A percentile compares a stretch with the other conserved stretches of the same genome.
phyloP scores from a whole-genome alignment of 2,797 vertebrate species.

The Catharus ustulatus region DNA sequence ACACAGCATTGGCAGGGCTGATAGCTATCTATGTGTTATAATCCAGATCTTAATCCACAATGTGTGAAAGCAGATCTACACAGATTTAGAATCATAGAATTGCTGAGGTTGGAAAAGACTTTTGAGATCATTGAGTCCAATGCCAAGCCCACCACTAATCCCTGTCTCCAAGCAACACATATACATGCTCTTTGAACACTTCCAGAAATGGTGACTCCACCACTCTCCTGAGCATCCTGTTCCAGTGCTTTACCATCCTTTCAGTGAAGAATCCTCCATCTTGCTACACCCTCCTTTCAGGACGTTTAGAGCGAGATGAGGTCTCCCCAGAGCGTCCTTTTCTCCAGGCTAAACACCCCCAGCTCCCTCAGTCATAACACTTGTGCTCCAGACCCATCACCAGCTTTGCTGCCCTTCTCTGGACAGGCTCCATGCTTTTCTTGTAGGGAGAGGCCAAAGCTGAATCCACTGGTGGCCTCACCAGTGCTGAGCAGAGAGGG shows the following conservation, averaged over 20 bases:
- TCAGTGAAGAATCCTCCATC: neutral
- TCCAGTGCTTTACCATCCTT: neutral
- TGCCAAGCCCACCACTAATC: rapidly evolving
- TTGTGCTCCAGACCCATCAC: neutral
- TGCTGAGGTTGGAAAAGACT: neutral
- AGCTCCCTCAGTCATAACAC: neutral
- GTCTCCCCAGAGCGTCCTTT: neutral
- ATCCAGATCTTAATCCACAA: neutral
- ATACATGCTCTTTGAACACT: rapidly evolving
- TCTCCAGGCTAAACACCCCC: neutral
- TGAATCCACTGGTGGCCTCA: rapidly evolving
- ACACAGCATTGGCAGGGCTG: neutral
- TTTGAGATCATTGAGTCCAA: neutral
- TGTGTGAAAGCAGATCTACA: neutral
- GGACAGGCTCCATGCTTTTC: rapidly evolving
- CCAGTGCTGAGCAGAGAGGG: too few relatives aligned
- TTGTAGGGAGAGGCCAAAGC: neutral
- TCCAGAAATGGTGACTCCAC: neutral
- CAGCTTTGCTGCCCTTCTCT: neutral
- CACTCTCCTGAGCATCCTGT: neutral
- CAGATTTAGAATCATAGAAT: neutral
- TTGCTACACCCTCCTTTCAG: neutral
- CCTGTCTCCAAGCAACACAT: neutral
- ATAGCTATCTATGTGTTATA: rapidly evolving
- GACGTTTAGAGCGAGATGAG: neutral